Conservation (phyloP, 2,797 vertebrate species). For the Mormyrops boulengeri region DNA sequence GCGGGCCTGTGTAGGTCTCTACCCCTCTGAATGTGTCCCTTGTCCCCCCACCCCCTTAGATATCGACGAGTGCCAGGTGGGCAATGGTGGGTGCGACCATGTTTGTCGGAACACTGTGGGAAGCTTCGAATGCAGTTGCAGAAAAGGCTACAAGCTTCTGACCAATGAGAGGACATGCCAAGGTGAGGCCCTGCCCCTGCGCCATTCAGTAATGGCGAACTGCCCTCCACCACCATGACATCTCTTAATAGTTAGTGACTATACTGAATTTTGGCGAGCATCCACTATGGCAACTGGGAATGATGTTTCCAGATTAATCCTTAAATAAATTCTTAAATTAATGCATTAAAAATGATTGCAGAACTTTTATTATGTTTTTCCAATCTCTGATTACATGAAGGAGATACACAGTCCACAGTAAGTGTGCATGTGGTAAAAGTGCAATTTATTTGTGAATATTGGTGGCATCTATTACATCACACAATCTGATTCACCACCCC, state of each 20-base stretch:
- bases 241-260: not conserved
- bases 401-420: not conserved
- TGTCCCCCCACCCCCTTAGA: constrained; percentile 54
- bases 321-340: not conserved
- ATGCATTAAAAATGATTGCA: not conserved
- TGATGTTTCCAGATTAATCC: not conserved
- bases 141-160: constrained; percentile 94
- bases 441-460: not conserved
- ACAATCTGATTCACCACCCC: not conserved
- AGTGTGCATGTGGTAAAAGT: not conserved
- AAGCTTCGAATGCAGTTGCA: constrained; percentile 97
- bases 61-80: constrained; percentile 88
- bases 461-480: not conserved
- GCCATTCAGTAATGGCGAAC: not conserved
- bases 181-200: constrained; percentile 59
- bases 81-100: constrained; percentile 93
- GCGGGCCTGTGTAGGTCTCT: not conserved
- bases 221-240: not conserved
- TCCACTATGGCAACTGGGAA: not conserved
- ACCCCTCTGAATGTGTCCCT: not conserved
- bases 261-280: not conserved
- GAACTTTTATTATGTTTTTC: not conserved
- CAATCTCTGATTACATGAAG: not conserved
- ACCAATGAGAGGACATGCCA: constrained; percentile 95
- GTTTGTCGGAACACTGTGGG: constrained; percentile 95